phyloP scores from a whole-genome alignment of 2,797 vertebrate genomes.

The Spheniscus humboldti region DNA sequence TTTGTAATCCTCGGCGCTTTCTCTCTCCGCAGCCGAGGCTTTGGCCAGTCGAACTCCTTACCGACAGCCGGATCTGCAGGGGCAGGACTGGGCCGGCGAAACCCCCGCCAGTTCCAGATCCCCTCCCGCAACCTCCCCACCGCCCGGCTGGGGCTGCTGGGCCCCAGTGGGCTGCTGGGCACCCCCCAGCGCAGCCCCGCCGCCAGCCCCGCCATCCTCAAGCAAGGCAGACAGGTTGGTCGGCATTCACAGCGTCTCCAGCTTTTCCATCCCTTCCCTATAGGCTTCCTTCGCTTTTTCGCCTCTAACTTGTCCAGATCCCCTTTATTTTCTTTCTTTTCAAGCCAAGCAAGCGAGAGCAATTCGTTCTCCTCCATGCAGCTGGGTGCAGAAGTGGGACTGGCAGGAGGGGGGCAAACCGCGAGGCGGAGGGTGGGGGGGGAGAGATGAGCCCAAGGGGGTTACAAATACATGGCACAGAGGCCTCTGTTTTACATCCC shows the following conservation, averaged over 20 bases:
- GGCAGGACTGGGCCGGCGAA: conserved; percentile 83
- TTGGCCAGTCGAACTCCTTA: conserved; percentile 95
- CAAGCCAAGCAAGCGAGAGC: conserved; percentile 67
- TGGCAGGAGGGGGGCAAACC: not conserved
- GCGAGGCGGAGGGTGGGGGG: fast-evolving
- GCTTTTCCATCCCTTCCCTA: not conserved
- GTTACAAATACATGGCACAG: fast-evolving
- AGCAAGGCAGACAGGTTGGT: conserved; percentile 94
- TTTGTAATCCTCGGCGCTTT: not conserved
- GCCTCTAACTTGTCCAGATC: not conserved
- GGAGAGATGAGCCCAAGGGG: not conserved
- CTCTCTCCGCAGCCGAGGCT: conserved; percentile 78
- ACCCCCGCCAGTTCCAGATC: conserved; percentile 94
- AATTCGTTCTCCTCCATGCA: conserved; percentile 37
- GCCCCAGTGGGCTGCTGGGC: conserved; percentile 85
- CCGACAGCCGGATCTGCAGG: conserved; percentile 89
- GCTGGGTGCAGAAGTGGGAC: conserved; percentile 57
- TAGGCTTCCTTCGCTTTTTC: not conserved
- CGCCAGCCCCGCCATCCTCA: conserved; percentile 89
- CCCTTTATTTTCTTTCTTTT: not conserved
- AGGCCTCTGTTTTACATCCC: not conserved
- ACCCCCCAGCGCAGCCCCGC: conserved; percentile 84
- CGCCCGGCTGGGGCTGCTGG: conserved; percentile 85
- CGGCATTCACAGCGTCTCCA: fast-evolving
- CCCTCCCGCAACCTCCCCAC: conserved; percentile 92